phyloP scores from a whole-genome alignment of 1,140 invertebrate species.

The Gonatopus flavifemur region DNA sequence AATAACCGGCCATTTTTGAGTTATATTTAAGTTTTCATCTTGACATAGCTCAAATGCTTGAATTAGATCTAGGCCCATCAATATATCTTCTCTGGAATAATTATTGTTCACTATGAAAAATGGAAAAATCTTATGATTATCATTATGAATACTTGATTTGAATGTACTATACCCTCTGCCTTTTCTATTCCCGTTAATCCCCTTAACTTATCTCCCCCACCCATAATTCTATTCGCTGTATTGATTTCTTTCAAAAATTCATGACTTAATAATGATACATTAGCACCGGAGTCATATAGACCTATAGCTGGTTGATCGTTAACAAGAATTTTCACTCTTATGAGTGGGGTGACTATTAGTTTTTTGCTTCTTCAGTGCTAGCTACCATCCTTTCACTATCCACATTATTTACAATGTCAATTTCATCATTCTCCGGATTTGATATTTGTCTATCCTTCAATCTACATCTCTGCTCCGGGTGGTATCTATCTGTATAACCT shows the following conservation, averaged over 20 bases:
- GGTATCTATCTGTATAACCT: too few relatives aligned
- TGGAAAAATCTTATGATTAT: background rate
- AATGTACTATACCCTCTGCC: background rate
- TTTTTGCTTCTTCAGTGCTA: too few relatives aligned
- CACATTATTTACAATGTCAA: too few relatives aligned
- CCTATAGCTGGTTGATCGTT: slow-evolving; percentile 1
- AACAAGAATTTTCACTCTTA: slow-evolving; percentile 3
- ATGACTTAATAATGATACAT: slow-evolving; percentile 7
- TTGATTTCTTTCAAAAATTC: slow-evolving; percentile 3
- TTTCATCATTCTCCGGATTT: too few relatives aligned
- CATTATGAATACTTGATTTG: background rate
- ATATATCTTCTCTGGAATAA: slow-evolving; percentile 3
- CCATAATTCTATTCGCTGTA: background rate
- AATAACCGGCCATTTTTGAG: background rate
- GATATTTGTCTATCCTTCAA: too few relatives aligned
- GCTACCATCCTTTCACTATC: too few relatives aligned
- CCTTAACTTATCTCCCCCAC: slow-evolving; percentile 6
- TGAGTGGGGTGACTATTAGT: slow-evolving; percentile 10
- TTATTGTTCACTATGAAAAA: slow-evolving; percentile 6
- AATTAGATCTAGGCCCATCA: slow-evolving; percentile 7
- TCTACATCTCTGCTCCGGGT: too few relatives aligned
- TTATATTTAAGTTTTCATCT: slow-evolving; percentile 4
- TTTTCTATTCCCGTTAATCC: background rate
- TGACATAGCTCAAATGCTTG: too few relatives aligned
- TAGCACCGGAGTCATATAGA: slow-evolving; percentile 1